Conservation (phyloP, 1,140 invertebrate genomes). For the Drosophila sturtevanti region DNA sequence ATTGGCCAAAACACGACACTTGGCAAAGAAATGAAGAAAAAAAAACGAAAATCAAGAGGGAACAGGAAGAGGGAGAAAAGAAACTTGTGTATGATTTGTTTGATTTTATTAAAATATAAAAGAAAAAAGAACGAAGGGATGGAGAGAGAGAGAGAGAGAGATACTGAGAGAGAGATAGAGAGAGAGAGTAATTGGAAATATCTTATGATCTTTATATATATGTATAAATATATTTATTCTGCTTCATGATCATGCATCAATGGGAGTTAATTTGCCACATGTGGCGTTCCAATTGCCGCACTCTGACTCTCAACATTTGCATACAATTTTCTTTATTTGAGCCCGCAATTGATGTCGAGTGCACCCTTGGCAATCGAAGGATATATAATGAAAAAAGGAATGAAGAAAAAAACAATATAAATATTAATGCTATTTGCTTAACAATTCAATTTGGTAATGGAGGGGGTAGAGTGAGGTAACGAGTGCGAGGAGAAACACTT, state of each 20-base stretch:
- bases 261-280: constrained; percentile 72
- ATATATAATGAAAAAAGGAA: not conserved
- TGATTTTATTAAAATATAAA: not conserved
- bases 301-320: constrained; percentile 43
- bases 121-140: not conserved
- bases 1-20: not conserved
- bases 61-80: not conserved
- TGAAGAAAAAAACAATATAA: constrained; percentile 62
- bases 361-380: constrained; percentile 24
- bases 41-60: not conserved
- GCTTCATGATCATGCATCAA: constrained; percentile 46
- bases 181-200: not conserved
- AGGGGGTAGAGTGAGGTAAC: too few species aligned
- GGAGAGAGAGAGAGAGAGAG: not conserved
- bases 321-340: constrained; percentile 44
- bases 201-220: constrained; percentile 2
- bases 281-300: constrained; percentile 46
- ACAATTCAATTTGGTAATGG: constrained; percentile 66
- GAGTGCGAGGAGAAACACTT: constrained; percentile 58
- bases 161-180: not conserved
- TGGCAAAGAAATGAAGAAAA: not conserved
- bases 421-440: constrained; percentile 81
- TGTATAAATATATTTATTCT: constrained; percentile 1
- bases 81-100: not conserved
- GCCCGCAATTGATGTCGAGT: constrained; percentile 60